These are phyloP conservation scores for Anthoscopus minutus DNA, from an alignment of 2,113 vertebrate genomes.

Conservation along the genomic window DNA sequence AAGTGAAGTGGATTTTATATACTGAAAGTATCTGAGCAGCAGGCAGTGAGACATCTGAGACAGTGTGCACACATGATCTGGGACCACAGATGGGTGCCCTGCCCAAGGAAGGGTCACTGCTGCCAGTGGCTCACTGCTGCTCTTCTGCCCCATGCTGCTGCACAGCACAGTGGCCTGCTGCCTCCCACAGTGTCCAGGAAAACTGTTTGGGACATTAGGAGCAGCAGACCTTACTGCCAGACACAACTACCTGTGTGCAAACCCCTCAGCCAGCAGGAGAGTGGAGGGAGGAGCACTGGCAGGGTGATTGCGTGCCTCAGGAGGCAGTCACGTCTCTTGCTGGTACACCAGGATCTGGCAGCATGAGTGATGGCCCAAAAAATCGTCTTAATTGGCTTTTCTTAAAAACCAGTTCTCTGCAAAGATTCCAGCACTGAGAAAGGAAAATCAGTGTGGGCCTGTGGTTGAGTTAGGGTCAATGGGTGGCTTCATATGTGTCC, in stretches of 20 bases:
- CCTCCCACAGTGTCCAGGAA: not conserved
- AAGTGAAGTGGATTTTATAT: not conserved
- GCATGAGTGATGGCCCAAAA: not conserved
- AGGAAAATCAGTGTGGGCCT: accelerated
- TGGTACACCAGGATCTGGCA: accelerated
- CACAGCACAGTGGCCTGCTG: not conserved
- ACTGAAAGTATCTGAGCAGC: not conserved
- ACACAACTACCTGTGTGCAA: accelerated
- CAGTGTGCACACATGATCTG: accelerated
- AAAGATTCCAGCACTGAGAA: not conserved
- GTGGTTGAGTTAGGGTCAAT: not conserved
- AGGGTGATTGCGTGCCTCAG: not conserved
- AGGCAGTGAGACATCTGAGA: not conserved
- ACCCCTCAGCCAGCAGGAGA: not conserved
- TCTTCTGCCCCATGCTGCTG: accelerated
- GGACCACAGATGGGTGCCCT: not conserved
- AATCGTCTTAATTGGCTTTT: not conserved
- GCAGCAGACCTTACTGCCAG: not conserved
- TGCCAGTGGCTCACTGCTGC: accelerated
- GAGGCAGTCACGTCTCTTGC: not conserved
- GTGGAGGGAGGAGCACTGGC: not conserved
- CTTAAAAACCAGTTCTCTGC: not conserved
- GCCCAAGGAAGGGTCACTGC: accelerated
- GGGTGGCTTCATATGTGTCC: not conserved
- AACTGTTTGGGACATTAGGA: not conserved